phyloP scores from a whole-genome alignment of 2,797 vertebrate species.

The Melanotaenia pygmaea region DNA sequence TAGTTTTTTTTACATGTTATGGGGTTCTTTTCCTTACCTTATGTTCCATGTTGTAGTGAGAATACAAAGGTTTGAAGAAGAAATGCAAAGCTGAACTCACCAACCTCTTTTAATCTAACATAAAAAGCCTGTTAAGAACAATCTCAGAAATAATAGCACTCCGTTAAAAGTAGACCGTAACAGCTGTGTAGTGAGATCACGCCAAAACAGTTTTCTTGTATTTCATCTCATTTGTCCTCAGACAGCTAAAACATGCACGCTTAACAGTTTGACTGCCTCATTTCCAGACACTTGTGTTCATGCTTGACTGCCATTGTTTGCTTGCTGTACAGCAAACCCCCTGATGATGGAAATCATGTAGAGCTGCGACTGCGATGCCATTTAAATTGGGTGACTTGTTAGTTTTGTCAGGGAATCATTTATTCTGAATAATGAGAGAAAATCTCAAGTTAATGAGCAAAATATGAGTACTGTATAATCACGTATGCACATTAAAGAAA shows the following conservation, averaged over 20 bases:
- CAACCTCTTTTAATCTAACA: not conserved
- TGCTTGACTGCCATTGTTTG: constrained; percentile 25
- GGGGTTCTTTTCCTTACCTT: no score
- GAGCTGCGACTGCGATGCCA: constrained; percentile 31
- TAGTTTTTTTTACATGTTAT: no score
- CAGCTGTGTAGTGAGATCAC: constrained; percentile 1
- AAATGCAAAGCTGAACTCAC: no score
- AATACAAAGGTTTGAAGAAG: no score
- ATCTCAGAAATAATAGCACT: no score
- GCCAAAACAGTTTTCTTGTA: constrained; percentile 10
- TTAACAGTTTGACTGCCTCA: constrained; percentile 22
- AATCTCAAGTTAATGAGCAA: constrained; percentile 43
- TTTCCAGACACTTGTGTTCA: constrained; percentile 31
- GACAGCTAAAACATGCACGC: constrained; percentile 12
- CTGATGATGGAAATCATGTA: constrained; percentile 50
- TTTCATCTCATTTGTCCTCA: constrained; percentile 16
- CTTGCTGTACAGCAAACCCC: constrained; percentile 44
- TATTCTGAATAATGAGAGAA: constrained; percentile 48
- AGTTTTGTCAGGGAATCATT: constrained; percentile 67
- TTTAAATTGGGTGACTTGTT: constrained; percentile 47
- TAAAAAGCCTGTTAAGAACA: not conserved
- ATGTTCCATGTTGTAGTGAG: no score
- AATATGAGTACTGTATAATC: constrained; percentile 28
- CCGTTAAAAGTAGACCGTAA: not conserved
- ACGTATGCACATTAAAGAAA: not conserved